phyloP scores from a whole-genome alignment of 1,140 invertebrate genomes.

The Anastatus disparis region DNA sequence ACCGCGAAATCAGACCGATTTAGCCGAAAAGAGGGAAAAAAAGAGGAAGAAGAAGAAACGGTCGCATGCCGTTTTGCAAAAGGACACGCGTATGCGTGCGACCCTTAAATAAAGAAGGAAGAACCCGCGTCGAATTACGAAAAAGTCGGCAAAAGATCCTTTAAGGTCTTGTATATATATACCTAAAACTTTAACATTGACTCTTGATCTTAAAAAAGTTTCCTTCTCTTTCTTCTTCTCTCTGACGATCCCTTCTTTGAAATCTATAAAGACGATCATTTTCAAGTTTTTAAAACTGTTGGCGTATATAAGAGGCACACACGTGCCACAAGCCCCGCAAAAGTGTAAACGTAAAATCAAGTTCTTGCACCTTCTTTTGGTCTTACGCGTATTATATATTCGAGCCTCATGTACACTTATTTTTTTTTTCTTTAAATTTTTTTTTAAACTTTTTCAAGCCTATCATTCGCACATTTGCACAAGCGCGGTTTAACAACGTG shows the following conservation, averaged over 20 bases:
- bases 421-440: too few species aligned
- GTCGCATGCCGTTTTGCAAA: background rate
- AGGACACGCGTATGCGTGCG: background rate
- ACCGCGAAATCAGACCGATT: too few species aligned
- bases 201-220: too few species aligned
- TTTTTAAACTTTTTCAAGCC: too few species aligned
- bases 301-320: background rate
- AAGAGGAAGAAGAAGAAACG: background rate
- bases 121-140: conserved; percentile 28
- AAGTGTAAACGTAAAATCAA: too few species aligned
- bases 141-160: background rate
- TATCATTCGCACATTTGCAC: conserved; percentile 63
- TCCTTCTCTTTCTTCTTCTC: background rate
- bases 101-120: background rate
- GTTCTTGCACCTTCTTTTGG: too few species aligned
- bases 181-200: too few species aligned
- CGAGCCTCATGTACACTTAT: too few species aligned
- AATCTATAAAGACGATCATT: conserved; percentile 8
- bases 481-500: conserved; percentile 60
- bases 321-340: conserved; percentile 4
- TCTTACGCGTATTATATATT: too few species aligned
- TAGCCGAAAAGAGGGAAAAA: background rate
- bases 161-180: too few species aligned
- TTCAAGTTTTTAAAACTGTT: background rate
- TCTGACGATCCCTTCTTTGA: background rate